phyloP scores from a whole-genome alignment of 2,888 invertebrate species.

The Liposcelis brunnea region DNA sequence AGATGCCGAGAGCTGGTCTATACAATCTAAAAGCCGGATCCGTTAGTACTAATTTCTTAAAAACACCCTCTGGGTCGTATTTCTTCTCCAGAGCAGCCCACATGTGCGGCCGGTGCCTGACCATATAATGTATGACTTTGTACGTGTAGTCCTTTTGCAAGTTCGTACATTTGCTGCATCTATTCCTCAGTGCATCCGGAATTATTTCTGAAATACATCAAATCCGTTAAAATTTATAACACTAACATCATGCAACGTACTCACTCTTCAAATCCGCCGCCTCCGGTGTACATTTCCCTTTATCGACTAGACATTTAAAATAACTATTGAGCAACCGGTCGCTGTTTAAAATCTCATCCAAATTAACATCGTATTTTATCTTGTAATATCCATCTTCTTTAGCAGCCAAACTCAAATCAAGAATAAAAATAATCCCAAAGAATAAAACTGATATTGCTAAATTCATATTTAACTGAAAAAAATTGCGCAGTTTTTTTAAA shows the following conservation, averaged over 20 bases:
- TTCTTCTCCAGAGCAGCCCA: constrained; percentile 16
- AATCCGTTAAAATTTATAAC: too few species aligned
- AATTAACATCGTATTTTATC: constrained; percentile 7
- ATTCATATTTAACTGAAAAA: neutral
- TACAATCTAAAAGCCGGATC: neutral
- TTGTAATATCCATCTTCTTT: neutral
- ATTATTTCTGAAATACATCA: constrained; percentile 13
- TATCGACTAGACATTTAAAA: constrained; percentile 8
- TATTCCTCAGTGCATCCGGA: constrained; percentile 16
- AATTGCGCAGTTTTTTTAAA: too few species aligned
- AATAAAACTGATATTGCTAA: neutral
- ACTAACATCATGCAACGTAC: constrained; percentile 1
- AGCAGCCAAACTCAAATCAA: neutral
- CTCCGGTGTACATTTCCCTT: constrained; percentile 6
- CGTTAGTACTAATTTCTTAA: neutral
- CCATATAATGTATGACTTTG: constrained; percentile 15
- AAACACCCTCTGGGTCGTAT: constrained; percentile 16
- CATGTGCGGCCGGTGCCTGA: constrained; percentile 14
- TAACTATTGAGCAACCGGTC: constrained; percentile 9
- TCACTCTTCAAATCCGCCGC: constrained; percentile 7
- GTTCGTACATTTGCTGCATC: constrained; percentile 15
- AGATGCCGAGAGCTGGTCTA: neutral
- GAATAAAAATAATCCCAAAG: too few species aligned
- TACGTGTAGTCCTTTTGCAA: constrained; percentile 15
- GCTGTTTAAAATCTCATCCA: constrained; percentile 10